Percentiles rank a stretch among this genome's conserved stretches.
phyloP scores from a whole-genome alignment of 2,888 invertebrate genomes.

The Trypoxylon attenuatum region DNA sequence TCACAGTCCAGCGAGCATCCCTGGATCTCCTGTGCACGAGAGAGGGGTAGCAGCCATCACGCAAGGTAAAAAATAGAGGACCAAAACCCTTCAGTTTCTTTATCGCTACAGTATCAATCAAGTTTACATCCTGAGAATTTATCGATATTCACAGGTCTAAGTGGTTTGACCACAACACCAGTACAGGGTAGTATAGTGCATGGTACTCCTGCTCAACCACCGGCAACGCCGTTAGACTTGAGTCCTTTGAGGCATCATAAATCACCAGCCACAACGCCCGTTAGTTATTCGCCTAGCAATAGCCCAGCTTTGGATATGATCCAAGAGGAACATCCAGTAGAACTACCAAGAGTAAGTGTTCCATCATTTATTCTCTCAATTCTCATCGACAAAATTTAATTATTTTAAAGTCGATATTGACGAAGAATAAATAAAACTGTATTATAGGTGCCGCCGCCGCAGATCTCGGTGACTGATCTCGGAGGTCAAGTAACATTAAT shows the following conservation, averaged over 20 bases:
- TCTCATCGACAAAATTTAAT: not conserved
- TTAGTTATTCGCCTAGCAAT: conserved; percentile 73
- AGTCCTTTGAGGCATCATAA: conserved; percentile 73
- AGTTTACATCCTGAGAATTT: not conserved
- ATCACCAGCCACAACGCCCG: conserved; percentile 75
- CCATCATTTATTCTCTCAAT: not conserved
- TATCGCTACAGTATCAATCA: not conserved
- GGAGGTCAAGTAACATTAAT: conserved; percentile 89
- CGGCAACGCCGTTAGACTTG: conserved; percentile 77
- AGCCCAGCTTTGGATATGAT: conserved; percentile 87
- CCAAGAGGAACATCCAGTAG: conserved; percentile 81
- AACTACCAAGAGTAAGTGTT: conserved; percentile 67
- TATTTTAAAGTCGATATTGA: not conserved
- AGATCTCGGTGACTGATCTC: conserved; percentile 93
- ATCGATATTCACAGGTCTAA: conserved; percentile 77
- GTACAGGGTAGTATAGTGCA: conserved; percentile 83
- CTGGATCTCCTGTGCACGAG: conserved; percentile 72
- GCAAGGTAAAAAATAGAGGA: conserved; percentile 77
- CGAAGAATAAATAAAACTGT: too few species aligned
- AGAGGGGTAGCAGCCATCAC: conserved; percentile 77
- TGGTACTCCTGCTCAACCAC: conserved; percentile 81
- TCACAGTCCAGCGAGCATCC: conserved; percentile 73
- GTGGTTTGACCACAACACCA: conserved; percentile 82
- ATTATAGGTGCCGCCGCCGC: conserved; percentile 78
- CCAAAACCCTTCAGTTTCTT: not conserved